Conservation (phyloP, 2,113 vertebrate species). For the Nematolebias whitei region DNA sequence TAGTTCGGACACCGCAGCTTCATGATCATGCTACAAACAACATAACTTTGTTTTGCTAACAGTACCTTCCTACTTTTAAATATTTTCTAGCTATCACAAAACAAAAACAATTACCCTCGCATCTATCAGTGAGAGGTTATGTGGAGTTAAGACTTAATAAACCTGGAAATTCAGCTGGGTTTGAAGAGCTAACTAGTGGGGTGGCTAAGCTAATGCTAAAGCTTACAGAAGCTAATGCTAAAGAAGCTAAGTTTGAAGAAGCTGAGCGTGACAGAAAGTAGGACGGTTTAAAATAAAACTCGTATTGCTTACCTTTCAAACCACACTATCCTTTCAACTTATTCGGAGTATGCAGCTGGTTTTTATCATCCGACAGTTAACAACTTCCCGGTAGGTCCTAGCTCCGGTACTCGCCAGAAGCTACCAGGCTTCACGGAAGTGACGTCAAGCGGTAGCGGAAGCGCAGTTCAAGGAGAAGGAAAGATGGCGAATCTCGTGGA, state of each 20-base stretch:
- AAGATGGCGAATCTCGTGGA: constrained; percentile 76
- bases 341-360: constrained; percentile 40
- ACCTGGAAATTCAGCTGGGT: constrained; percentile 6
- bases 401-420: constrained; percentile 46
- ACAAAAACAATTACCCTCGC: neutral
- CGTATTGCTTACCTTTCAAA: constrained; percentile 55
- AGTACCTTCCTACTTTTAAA: neutral
- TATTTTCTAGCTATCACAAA: neutral
- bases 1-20: neutral
- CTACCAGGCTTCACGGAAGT: constrained; percentile 47
- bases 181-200: constrained; percentile 10
- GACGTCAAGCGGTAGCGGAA: constrained; percentile 47
- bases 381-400: constrained; percentile 32
- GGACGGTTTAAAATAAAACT: no score
- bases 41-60: neutral
- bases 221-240: constrained; percentile 15
- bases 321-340: constrained; percentile 12
- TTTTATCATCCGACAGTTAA: constrained; percentile 42
- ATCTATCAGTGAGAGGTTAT: neutral
- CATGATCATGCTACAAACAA: neutral
- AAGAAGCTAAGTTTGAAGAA: neutral
- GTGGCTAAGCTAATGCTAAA: constrained; percentile 45
- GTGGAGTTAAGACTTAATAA: constrained; percentile 8
- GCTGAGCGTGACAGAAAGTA: no score
- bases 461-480: neutral